phyloP scores from a whole-genome alignment of 2,888 invertebrate species.

The Notodonta ziczac region DNA sequence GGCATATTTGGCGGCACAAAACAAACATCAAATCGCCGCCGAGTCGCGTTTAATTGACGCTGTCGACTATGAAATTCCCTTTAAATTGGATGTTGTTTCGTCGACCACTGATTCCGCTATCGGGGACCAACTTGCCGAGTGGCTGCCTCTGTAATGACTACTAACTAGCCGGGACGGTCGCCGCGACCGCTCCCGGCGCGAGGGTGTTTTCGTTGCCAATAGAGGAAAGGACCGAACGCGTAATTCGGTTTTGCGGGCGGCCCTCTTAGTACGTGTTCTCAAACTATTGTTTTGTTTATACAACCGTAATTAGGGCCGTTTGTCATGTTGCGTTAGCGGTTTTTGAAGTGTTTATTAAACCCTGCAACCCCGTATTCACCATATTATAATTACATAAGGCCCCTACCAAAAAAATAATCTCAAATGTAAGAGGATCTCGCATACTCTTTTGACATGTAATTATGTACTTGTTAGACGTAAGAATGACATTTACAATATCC shows the following conservation, averaged over 20 bases:
- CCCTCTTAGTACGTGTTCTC: constrained; percentile 49
- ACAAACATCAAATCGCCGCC: constrained; percentile 51
- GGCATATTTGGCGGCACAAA: constrained; percentile 42
- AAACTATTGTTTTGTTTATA: constrained; percentile 64
- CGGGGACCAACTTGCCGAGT: constrained; percentile 57
- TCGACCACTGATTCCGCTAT: constrained; percentile 50
- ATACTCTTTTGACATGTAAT: too few relatives aligned
- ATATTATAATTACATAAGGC: too few relatives aligned
- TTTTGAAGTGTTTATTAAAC: constrained; percentile 38
- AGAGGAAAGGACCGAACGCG: constrained; percentile 52
- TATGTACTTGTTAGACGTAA: too few relatives aligned
- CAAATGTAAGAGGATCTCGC: too few relatives aligned
- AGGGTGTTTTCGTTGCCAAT: constrained; percentile 56
- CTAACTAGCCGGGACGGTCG: constrained; percentile 58
- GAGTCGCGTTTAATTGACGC: constrained; percentile 56
- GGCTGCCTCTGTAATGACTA: constrained; percentile 66
- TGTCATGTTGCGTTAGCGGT: constrained; percentile 53
- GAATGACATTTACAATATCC: too few relatives aligned
- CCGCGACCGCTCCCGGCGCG: constrained; percentile 28
- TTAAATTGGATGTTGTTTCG: constrained; percentile 66
- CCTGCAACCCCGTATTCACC: too few relatives aligned
- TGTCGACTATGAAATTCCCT: constrained; percentile 63
- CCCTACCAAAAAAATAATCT: too few relatives aligned
- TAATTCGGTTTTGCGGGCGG: constrained; percentile 68
- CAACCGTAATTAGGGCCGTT: constrained; percentile 59